Evolutionary conservation across 2,888 invertebrate species (phyloP).

Genomic region (Leptinotarsa tumamoca): DNA sequence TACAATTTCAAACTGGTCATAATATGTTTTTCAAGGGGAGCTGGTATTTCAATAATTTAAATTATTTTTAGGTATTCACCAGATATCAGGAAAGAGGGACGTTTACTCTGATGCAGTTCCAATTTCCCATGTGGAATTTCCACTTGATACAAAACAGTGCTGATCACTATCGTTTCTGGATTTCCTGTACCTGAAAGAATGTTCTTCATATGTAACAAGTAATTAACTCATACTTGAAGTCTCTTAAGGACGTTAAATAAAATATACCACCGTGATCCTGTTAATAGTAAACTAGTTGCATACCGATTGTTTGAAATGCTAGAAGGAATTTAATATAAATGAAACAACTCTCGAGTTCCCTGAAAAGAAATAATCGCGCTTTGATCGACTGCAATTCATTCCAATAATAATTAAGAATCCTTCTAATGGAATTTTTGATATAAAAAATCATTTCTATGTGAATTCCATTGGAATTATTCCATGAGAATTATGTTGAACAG

Average conservation of each 20-base stretch:
- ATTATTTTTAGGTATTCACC: no score
- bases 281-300: background rate
- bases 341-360: background rate
- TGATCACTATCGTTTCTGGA: background rate
- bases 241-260: background rate
- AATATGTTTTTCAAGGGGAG: no score
- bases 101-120: no score
- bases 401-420: background rate
- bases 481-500: background rate
- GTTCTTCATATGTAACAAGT: background rate
- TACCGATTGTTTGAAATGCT: background rate
- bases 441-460: no score
- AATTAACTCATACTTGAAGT: background rate
- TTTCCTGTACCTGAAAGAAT: background rate
- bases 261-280: background rate
- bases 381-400: background rate
- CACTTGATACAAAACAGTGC: background rate
- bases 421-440: background rate
- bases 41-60: no score
- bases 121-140: background rate
- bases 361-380: background rate
- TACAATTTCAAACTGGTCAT: no score
- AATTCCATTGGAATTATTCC: background rate
- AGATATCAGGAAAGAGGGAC: no score
- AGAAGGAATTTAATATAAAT: constrained; percentile 1